Conservation (phyloP, 2,888 invertebrate species). For the Cantharis flavilabris region DNA sequence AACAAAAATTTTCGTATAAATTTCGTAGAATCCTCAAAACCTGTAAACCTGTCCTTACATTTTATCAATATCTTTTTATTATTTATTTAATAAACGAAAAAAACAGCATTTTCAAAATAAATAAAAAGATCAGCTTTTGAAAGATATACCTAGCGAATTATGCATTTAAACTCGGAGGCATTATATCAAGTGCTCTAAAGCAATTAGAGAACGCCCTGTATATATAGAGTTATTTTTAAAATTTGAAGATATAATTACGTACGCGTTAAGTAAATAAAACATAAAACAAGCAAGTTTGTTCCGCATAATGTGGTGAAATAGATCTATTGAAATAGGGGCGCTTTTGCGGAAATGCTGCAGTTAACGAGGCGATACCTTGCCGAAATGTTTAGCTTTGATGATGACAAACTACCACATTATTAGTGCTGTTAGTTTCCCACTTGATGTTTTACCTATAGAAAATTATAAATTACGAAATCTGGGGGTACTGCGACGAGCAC, state of each 20-base stretch:
- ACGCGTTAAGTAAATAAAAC: conserved; percentile 1
- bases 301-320: conserved; percentile 1
- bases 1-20: too few species aligned
- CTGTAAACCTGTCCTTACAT: too few species aligned
- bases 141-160: too few species aligned
- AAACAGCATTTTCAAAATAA: too few species aligned
- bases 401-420: conserved; percentile 39
- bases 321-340: conserved; percentile 15
- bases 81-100: too few species aligned
- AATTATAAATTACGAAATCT: neutral
- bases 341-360: conserved; percentile 35
- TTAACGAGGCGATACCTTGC: conserved; percentile 42
- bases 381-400: conserved; percentile 41
- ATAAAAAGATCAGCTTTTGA: too few species aligned
- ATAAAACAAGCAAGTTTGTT: neutral
- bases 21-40: too few species aligned
- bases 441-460: neutral
- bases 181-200: neutral
- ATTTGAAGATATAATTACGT: neutral
- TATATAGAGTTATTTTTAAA: neutral
- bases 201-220: neutral
- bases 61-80: too few species aligned
- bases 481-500: neutral
- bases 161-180: neutral
- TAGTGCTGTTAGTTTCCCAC: neutral